phyloP scores from a whole-genome alignment of 2,888 invertebrate species.

The Hoplodrina blanda region DNA sequence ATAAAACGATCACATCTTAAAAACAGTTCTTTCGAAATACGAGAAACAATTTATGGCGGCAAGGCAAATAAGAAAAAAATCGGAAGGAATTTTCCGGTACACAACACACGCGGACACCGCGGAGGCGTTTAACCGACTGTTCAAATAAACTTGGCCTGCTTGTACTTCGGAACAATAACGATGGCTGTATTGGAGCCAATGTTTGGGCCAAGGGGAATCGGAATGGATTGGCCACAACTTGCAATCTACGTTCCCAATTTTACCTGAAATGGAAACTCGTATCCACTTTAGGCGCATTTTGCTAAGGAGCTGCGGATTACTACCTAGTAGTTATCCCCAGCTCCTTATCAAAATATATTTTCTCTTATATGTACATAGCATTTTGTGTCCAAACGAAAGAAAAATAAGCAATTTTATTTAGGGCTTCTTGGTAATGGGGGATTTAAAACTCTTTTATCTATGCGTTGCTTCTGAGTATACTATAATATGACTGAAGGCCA shows the following conservation, averaged over 20 bases:
- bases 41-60: slow-evolving; percentile 55
- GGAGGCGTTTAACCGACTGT: slow-evolving; percentile 73
- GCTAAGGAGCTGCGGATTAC: too few relatives aligned
- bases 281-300: neutral
- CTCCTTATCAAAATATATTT: too few relatives aligned
- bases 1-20: slow-evolving; percentile 48
- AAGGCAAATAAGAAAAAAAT: slow-evolving; percentile 59
- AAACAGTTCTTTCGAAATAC: slow-evolving; percentile 13
- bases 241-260: slow-evolving; percentile 11
- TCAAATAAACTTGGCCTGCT: slow-evolving; percentile 59
- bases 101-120: slow-evolving; percentile 69
- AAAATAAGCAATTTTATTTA: neutral
- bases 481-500: too few relatives aligned
- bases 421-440: neutral
- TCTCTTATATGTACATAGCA: too few relatives aligned
- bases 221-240: slow-evolving; percentile 12
- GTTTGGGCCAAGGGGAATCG: slow-evolving; percentile 37
- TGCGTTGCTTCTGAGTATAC: too few relatives aligned
- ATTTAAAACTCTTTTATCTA: too few relatives aligned
- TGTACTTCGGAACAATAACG: slow-evolving; percentile 56
- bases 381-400: neutral
- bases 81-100: slow-evolving; percentile 66
- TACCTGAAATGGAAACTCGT: neutral
- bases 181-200: slow-evolving; percentile 48
- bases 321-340: too few relatives aligned